Percentiles rank a stretch among this genome's conserved stretches.
Evolutionary conservation across 2,113 vertebrate genomes (phyloP).

Genomic region (Hydropotes inermis): DNA sequence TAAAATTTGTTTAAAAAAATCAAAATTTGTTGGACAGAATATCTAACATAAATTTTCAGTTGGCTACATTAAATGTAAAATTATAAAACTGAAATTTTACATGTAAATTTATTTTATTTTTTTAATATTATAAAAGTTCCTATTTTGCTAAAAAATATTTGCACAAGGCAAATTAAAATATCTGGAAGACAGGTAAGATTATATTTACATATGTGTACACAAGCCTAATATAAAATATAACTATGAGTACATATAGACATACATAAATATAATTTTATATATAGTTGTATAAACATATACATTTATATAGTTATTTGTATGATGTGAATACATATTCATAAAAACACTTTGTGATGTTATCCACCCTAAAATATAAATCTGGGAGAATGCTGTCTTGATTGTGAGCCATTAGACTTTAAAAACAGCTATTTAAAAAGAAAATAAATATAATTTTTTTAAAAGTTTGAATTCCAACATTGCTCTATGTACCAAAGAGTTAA

Average conservation of each 20-base stretch:
- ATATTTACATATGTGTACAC: not conserved
- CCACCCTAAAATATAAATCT: not conserved
- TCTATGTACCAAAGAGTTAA: not conserved
- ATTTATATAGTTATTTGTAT: not conserved
- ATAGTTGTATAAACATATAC: not conserved
- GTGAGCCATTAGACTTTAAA: not conserved
- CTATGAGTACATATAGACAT: not conserved
- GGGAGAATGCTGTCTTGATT: not conserved
- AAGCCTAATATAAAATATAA: not conserved
- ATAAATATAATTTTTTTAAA: not conserved
- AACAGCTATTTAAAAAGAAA: not conserved
- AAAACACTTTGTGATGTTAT: not conserved
- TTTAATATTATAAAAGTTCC: not conserved
- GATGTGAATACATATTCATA: not conserved
- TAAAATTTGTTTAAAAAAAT: not conserved
- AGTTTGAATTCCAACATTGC: not conserved
- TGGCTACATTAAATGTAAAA: not conserved
- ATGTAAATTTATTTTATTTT: not conserved
- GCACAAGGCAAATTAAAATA: constrained; percentile 1
- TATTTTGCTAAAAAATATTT: not conserved
- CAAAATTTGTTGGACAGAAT: not conserved
- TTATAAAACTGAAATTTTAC: not conserved
- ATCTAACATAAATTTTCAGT: not conserved
- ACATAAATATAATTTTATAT: not conserved
- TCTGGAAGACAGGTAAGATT: not conserved